Conservation (phyloP, 2,797 vertebrate genomes). For the Nyctalus aviator region DNA sequence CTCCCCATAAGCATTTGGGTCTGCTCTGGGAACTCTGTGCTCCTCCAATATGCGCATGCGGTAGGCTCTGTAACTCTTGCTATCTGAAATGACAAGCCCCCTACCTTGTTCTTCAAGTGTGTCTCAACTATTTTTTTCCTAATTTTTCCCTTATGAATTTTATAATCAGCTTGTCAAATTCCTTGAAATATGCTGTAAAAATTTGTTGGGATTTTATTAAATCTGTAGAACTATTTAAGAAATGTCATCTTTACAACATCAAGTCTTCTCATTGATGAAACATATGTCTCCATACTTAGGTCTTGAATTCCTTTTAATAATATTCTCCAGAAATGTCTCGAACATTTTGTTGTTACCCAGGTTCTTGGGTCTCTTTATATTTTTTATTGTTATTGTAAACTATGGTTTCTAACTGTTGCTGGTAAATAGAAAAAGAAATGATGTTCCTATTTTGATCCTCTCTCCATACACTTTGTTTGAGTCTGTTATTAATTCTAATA, state of each 20-base stretch:
- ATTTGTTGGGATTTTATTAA: slow-evolving; percentile 18
- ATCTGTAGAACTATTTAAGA: slow-evolving; percentile 2
- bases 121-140: not conserved
- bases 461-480: not conserved
- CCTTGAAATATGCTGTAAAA: not conserved
- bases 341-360: not conserved
- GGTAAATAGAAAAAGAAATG: not conserved
- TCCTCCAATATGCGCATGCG: accelerated
- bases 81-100: not conserved
- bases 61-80: not conserved
- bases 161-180: slow-evolving; percentile 30
- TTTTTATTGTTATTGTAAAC: not conserved
- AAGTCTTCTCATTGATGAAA: not conserved
- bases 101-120: not conserved
- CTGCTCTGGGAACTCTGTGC: too few species aligned
- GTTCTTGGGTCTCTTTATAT: not conserved
- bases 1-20: accelerated
- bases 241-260: not conserved
- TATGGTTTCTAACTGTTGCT: not conserved
- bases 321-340: slow-evolving; percentile 20
- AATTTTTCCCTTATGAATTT: slow-evolving; percentile 19
- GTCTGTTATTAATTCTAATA: not conserved
- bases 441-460: not conserved
- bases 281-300: not conserved
- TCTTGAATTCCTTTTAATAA: slow-evolving; percentile 12